These are phyloP conservation scores for Thalassophryne amazonica DNA, from an alignment of 2,797 vertebrate genomes.

Conservation along the genomic window DNA sequence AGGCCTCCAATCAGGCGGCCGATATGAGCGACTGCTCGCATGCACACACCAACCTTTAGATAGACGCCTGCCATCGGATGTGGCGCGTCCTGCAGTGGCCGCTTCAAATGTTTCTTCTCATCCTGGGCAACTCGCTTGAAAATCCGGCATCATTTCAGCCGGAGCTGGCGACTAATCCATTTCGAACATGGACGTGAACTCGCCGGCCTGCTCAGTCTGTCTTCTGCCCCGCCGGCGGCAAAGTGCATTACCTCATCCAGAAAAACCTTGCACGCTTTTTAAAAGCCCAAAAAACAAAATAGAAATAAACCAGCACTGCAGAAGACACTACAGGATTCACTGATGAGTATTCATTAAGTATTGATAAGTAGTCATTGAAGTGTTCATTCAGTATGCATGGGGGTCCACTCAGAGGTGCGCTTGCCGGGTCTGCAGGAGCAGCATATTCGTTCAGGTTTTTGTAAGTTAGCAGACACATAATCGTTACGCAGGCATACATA, in stretches of 20 bases:
- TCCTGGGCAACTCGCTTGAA: constrained; percentile 6
- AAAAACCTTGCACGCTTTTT: constrained; percentile 36
- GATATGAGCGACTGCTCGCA: constrained; percentile 44
- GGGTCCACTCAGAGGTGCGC: constrained; percentile 49
- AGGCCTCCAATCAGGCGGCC: constrained; percentile 64
- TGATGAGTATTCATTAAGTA: constrained; percentile 66
- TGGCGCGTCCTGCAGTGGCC: too few species aligned
- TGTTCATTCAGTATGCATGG: constrained; percentile 56
- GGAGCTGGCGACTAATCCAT: constrained; percentile 21
- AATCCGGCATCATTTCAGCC: constrained; percentile 30
- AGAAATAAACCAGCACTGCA: constrained; percentile 47
- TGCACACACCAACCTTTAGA: constrained; percentile 20
- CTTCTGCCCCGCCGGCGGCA: neutral
- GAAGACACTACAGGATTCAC: constrained; percentile 53
- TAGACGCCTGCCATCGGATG: constrained; percentile 32
- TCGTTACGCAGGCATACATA: neutral
- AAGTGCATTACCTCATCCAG: neutral
- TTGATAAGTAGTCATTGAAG: constrained; percentile 64
- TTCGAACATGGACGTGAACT: constrained; percentile 33
- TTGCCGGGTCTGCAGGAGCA: constrained; percentile 40
- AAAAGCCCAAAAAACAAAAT: constrained; percentile 15
- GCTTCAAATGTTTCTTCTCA: constrained; percentile 8
- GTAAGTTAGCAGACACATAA: constrained; percentile 21
- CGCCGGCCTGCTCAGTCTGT: constrained; percentile 4
- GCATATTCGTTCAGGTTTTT: constrained; percentile 34